phyloP scores from a whole-genome alignment of 2,797 vertebrate genomes.

The Hemibagrus guttatus region DNA sequence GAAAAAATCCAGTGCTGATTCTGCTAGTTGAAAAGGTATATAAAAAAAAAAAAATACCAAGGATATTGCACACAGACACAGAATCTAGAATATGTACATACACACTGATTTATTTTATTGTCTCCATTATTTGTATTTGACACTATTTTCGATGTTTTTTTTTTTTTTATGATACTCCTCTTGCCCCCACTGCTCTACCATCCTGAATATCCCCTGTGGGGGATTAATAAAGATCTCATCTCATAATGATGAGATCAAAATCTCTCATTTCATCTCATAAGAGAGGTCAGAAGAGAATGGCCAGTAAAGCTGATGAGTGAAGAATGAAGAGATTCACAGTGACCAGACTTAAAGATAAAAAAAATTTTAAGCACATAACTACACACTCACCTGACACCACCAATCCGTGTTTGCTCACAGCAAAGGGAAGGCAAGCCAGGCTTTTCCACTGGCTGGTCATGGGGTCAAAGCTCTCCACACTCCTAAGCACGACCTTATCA shows the following conservation, averaged over 20 bases:
- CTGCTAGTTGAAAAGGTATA: not conserved
- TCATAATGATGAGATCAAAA: too few relatives aligned
- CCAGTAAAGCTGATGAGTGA: not conserved
- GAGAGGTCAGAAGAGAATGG: not conserved
- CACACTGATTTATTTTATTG: too few relatives aligned
- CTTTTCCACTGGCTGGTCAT: conserved; percentile 78
- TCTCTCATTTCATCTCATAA: too few relatives aligned
- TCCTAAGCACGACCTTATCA: conserved; percentile 82
- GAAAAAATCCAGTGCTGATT: not conserved
- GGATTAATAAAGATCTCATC: too few relatives aligned
- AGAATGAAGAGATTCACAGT: not conserved
- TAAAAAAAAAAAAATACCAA: too few relatives aligned
- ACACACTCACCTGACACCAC: conserved; percentile 76
- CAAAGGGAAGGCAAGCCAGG: conserved; percentile 79
- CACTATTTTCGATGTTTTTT: too few relatives aligned
- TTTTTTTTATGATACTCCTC: too few relatives aligned
- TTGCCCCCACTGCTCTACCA: too few relatives aligned
- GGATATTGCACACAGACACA: too few relatives aligned
- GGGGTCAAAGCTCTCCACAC: conserved; percentile 80
- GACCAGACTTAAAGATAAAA: not conserved
- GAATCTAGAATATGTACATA: too few relatives aligned
- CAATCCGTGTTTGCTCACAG: conserved; percentile 82
- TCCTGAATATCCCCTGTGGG: too few relatives aligned
- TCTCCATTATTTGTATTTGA: too few relatives aligned
- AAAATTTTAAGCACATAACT: not conserved